Percentiles rank a stretch among this genome's conserved stretches.
Conservation (phyloP, 2,797 vertebrate genomes). For the Mormyrus hasselquistii region DNA sequence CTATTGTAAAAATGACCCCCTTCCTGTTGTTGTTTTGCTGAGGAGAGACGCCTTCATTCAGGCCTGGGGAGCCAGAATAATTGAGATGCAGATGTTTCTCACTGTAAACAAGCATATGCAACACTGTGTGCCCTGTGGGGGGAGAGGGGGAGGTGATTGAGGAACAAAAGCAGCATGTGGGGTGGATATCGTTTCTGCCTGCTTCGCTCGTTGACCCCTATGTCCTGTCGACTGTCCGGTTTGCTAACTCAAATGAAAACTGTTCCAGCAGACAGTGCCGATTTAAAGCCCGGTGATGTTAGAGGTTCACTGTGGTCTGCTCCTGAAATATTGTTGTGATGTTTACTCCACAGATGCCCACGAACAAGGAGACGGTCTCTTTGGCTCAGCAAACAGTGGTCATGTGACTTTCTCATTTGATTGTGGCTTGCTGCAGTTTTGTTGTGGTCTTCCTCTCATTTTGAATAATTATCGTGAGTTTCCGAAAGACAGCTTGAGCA, state of each 20-base stretch:
- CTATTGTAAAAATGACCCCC: conserved; percentile 68
- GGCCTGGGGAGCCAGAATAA: conserved; percentile 70
- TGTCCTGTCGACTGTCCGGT: background rate
- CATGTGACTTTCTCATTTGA: background rate
- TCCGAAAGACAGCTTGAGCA: background rate
- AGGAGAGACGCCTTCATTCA: conserved; percentile 65
- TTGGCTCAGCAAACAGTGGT: background rate
- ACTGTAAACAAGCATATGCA: conserved; percentile 61
- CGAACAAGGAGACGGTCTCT: background rate
- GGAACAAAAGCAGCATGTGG: conserved; percentile 39
- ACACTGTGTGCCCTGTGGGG: conserved; percentile 25
- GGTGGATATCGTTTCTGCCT: conserved; percentile 36
- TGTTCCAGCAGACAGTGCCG: background rate
- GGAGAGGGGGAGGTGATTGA: conserved; percentile 25
- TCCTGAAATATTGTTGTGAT: background rate
- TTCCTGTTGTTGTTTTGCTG: conserved; percentile 73
- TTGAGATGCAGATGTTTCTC: conserved; percentile 77
- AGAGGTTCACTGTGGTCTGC: background rate
- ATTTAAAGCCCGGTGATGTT: background rate
- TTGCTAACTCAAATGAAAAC: conserved; percentile 3
- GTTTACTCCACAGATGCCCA: background rate
- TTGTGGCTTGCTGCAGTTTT: background rate
- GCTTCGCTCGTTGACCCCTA: background rate
- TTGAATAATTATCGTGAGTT: background rate
- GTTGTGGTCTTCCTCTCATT: background rate